Conservation (phyloP, 2,797 vertebrate genomes). For the Macroramphosus scolopax region DNA sequence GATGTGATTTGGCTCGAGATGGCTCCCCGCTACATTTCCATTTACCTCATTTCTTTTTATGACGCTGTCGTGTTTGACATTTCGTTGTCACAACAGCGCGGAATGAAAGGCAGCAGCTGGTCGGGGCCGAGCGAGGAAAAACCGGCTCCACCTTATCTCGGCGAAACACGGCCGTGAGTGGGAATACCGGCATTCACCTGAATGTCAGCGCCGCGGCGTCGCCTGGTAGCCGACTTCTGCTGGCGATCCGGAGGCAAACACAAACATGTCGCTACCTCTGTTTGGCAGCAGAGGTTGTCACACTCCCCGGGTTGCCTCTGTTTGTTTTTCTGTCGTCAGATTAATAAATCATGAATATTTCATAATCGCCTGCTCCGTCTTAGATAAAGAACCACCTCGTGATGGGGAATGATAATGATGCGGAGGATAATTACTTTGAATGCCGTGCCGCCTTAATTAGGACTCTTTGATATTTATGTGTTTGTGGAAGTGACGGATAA, state of each 20-base stretch:
- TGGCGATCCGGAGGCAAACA: slow-evolving; percentile 37
- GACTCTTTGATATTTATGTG: slow-evolving; percentile 66
- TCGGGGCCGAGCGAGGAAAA: slow-evolving; percentile 15
- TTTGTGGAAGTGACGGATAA: slow-evolving; percentile 34
- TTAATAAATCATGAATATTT: slow-evolving; percentile 82
- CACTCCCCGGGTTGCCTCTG: slow-evolving; percentile 57
- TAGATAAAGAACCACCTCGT: slow-evolving; percentile 64
- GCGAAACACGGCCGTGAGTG: slow-evolving; percentile 45
- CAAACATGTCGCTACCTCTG: slow-evolving; percentile 24
- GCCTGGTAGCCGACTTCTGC: slow-evolving; percentile 28
- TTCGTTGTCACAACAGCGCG: slow-evolving; percentile 42
- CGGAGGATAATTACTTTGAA: slow-evolving; percentile 71
- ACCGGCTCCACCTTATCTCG: slow-evolving; percentile 41
- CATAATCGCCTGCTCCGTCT: slow-evolving; percentile 67
- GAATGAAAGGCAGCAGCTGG: slow-evolving; percentile 24
- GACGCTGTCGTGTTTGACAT: slow-evolving; percentile 24
- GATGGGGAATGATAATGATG: slow-evolving; percentile 76
- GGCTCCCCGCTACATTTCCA: slow-evolving; percentile 40
- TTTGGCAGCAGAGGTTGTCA: slow-evolving; percentile 49
- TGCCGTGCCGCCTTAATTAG: slow-evolving; percentile 70
- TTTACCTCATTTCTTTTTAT: slow-evolving; percentile 6
- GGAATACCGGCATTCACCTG: slow-evolving; percentile 37
- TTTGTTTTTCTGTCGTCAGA: slow-evolving; percentile 74
- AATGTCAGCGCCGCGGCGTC: slow-evolving; percentile 11
- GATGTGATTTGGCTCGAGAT: too few relatives aligned